Percentiles rank a stretch among this genome's conserved stretches.
Conservation (phyloP, 2,888 invertebrate species). For the Drosophila conformis region DNA sequence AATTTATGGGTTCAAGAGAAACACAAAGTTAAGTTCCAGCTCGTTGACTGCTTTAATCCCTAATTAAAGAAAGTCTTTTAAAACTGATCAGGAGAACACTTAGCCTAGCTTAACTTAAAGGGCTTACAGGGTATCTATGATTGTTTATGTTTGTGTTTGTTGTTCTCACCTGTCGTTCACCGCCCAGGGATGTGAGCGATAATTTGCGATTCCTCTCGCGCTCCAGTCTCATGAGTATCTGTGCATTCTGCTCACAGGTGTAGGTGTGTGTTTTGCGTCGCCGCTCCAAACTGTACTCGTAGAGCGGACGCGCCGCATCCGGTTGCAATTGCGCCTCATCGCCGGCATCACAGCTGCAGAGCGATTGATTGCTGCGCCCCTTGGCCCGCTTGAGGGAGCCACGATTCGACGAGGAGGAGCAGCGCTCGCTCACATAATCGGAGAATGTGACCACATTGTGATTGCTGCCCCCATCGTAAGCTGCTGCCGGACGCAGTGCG, state of each 20-base stretch:
- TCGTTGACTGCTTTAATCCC: not conserved
- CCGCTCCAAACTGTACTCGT: constrained; percentile 86
- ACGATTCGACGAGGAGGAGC: constrained; percentile 64
- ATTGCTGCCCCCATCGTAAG: constrained; percentile 53
- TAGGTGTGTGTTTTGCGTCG: constrained; percentile 85
- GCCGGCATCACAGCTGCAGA: constrained; percentile 85
- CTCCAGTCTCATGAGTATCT: constrained; percentile 85
- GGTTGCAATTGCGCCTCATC: constrained; percentile 84
- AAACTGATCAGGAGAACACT: not conserved
- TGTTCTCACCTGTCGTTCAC: constrained; percentile 29
- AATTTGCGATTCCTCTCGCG: constrained; percentile 84
- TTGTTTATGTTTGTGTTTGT: not conserved
- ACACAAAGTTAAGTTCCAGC: not conserved
- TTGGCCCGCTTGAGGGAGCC: constrained; percentile 83
- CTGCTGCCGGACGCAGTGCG: constrained; percentile 63
- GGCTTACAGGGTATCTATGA: not conserved
- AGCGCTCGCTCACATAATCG: constrained; percentile 79
- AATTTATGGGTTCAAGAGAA: not conserved
- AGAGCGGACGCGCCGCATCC: constrained; percentile 83
- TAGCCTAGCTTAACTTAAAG: not conserved
- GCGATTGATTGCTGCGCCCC: constrained; percentile 84
- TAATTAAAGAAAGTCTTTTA: not conserved
- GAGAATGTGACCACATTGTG: constrained; percentile 83
- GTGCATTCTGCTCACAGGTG: constrained; percentile 86
- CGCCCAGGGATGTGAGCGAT: constrained; percentile 64